Evolutionary conservation across 2,888 invertebrate genomes (phyloP).

Genomic region (Drosophila merina): DNA sequence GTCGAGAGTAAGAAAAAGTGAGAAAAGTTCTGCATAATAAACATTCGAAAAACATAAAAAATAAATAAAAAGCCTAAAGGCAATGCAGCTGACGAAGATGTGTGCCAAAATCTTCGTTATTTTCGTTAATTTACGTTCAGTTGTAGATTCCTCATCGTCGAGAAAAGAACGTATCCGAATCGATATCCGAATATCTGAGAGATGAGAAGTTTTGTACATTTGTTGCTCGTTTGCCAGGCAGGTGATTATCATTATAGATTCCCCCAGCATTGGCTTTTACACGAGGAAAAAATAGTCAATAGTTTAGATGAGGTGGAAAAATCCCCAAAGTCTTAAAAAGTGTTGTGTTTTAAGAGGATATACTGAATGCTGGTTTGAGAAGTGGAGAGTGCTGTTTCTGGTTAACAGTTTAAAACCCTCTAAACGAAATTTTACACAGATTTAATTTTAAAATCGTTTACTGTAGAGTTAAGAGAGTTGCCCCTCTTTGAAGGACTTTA

Average conservation of each 20-base stretch:
- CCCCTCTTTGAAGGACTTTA: neutral
- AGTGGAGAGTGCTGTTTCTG: too few species aligned
- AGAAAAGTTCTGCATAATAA: slow-evolving; percentile 60
- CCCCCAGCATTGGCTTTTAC: neutral
- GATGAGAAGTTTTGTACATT: slow-evolving; percentile 36
- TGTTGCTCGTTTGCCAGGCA: slow-evolving; percentile 60
- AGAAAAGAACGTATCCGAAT: slow-evolving; percentile 2
- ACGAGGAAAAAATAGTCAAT: neutral
- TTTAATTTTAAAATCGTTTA: too few species aligned
- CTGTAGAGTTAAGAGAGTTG: neutral
- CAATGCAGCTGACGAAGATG: slow-evolving; percentile 18
- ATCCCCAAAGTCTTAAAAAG: too few species aligned
- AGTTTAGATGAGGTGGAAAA: neutral
- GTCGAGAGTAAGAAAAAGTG: slow-evolving; percentile 31
- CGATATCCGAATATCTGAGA: neutral
- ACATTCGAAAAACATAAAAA: slow-evolving; percentile 48
- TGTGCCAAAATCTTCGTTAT: slow-evolving; percentile 4
- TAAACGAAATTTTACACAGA: too few species aligned
- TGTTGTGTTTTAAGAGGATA: too few species aligned
- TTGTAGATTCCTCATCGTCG: slow-evolving; percentile 16
- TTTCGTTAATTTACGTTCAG: slow-evolving; percentile 22
- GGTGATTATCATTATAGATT: slow-evolving; percentile 56
- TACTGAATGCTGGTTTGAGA: too few species aligned
- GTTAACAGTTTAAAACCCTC: too few species aligned
- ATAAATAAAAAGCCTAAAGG: slow-evolving; percentile 14